phyloP scores from a whole-genome alignment of 2,113 vertebrate species.

The Empidonax alnorum region DNA sequence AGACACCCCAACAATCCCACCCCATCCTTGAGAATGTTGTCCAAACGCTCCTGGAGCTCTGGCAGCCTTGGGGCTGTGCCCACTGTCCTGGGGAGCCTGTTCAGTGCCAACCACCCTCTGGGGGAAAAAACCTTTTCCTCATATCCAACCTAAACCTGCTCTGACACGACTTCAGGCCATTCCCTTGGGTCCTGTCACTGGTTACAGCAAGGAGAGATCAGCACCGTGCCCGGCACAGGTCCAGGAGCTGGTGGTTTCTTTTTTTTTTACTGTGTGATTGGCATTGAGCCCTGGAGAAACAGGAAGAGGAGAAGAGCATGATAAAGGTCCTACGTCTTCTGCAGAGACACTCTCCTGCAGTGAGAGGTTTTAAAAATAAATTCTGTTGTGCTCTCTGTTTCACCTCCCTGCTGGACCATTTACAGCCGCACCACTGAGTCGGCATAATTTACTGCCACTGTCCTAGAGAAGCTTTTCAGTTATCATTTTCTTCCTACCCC shows the following conservation, averaged over 20 bases:
- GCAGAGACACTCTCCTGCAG: neutral
- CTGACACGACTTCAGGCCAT: rapidly evolving
- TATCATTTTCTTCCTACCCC: neutral
- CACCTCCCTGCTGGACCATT: neutral
- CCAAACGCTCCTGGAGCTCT: neutral
- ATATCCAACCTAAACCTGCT: rapidly evolving
- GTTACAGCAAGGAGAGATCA: neutral
- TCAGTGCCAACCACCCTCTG: neutral
- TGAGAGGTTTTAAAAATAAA: neutral
- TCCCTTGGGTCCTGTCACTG: neutral
- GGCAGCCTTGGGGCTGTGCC: neutral
- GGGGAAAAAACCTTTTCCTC: neutral
- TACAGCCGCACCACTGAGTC: rapidly evolving
- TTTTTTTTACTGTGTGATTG: neutral
- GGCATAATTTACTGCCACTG: neutral
- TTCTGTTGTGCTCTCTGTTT: neutral
- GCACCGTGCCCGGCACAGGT: neutral
- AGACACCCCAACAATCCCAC: neutral
- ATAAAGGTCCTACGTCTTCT: neutral
- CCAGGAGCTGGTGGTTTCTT: neutral
- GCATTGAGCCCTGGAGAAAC: neutral
- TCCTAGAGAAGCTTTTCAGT: neutral
- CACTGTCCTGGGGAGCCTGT: neutral
- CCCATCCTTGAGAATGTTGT: rapidly evolving
- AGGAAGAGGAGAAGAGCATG: neutral